phyloP scores from a whole-genome alignment of 2,113 vertebrate genomes.

The Nansenia antarctica region DNA sequence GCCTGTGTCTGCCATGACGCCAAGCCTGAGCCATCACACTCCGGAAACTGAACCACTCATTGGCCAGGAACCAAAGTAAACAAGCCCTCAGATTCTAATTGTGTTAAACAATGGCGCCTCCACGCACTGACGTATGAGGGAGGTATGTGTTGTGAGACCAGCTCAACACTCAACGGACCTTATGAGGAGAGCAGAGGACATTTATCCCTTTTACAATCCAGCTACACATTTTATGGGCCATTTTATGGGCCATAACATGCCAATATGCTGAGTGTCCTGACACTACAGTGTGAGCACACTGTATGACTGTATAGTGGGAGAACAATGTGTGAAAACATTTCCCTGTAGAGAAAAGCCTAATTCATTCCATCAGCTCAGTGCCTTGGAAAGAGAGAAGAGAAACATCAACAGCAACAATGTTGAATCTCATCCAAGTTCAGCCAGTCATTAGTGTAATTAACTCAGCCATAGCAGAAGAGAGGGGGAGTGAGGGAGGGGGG shows the following conservation, averaged over 20 bases:
- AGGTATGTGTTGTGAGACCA: conserved; percentile 32
- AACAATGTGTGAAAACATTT: conserved; percentile 14
- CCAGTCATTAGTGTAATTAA: conserved; percentile 11
- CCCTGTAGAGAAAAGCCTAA: conserved; percentile 1
- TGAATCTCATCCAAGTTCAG: conserved; percentile 19
- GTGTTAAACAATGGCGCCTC: conserved; percentile 47
- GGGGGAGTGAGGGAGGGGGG: not conserved
- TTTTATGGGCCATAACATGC: not conserved
- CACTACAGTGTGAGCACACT: not conserved
- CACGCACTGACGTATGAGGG: conserved; percentile 25
- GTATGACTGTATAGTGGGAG: too few relatives aligned
- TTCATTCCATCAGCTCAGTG: conserved; percentile 27
- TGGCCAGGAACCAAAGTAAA: conserved; percentile 55
- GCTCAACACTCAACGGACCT: conserved; percentile 3
- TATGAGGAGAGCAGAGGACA: not conserved
- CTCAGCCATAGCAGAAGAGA: conserved; percentile 9
- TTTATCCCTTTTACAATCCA: conserved; percentile 8
- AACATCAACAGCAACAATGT: conserved; percentile 7
- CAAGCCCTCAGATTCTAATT: conserved; percentile 32
- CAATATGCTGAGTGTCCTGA: not conserved
- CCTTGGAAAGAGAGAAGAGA: conserved; percentile 10
- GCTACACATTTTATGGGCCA: too few relatives aligned
- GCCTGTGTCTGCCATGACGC: conserved; percentile 31
- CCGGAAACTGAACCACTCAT: conserved; percentile 43
- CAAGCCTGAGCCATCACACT: conserved; percentile 35